Conservation (phyloP, 2,797 vertebrate genomes). For the Trachurus trachurus region DNA sequence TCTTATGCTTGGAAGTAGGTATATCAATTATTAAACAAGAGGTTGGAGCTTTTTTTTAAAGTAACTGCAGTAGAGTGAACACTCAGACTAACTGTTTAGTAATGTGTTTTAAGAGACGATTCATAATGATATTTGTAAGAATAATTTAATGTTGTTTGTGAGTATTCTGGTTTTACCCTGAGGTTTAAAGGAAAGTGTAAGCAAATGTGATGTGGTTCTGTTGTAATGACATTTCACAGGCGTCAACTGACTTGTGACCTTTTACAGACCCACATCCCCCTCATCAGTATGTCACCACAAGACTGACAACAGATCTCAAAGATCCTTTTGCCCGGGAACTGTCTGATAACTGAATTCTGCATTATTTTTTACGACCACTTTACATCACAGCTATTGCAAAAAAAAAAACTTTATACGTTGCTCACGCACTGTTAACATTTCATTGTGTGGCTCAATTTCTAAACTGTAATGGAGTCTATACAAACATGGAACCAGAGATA, state of each 20-base stretch:
- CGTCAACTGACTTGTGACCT: conserved; percentile 71
- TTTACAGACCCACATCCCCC: conserved; percentile 54
- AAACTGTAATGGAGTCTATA: background rate
- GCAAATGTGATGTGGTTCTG: conserved; percentile 29
- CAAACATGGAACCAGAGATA: conserved; percentile 35
- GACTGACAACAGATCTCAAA: conserved; percentile 4
- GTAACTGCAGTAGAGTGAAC: background rate
- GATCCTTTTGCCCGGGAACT: conserved; percentile 11
- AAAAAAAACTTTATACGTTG: background rate
- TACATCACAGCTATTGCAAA: background rate
- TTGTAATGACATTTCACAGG: conserved; percentile 59
- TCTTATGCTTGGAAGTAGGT: conserved; percentile 26
- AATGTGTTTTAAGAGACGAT: background rate
- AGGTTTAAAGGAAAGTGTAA: conserved; percentile 39
- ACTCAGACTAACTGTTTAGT: background rate
- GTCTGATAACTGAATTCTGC: conserved; percentile 7
- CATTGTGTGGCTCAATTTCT: background rate
- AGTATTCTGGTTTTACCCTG: background rate
- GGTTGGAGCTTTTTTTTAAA: background rate
- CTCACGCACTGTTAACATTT: background rate
- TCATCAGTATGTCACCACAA: background rate
- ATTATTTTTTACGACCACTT: background rate
- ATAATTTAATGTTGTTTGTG: conserved; percentile 8
- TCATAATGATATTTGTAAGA: background rate
- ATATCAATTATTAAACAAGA: background rate